phyloP scores from a whole-genome alignment of 2,888 invertebrate species.

The Polietes domitor region DNA sequence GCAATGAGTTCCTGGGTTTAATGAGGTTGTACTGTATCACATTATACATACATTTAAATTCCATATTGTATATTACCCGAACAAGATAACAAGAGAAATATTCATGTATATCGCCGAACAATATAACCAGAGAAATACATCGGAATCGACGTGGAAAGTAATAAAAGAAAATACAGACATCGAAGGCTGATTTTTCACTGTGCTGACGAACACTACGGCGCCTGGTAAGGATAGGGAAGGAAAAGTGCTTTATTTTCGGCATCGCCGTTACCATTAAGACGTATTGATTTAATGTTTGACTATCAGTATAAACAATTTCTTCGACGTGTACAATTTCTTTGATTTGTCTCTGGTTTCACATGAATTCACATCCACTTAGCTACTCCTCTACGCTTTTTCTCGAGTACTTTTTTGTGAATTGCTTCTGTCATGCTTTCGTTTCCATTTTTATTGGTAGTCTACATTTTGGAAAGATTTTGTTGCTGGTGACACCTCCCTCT shows the following conservation, averaged over 20 bases:
- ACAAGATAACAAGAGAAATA: too few species aligned
- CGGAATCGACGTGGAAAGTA: neutral
- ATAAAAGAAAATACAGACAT: constrained; percentile 7
- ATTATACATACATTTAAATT: too few species aligned
- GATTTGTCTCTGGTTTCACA: constrained; percentile 53
- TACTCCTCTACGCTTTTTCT: constrained; percentile 32
- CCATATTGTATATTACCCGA: too few species aligned
- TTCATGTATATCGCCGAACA: too few species aligned
- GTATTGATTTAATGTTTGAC: constrained; percentile 54
- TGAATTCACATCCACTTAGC: constrained; percentile 51
- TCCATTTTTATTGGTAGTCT: neutral
- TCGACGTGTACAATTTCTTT: constrained; percentile 57
- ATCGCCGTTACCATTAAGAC: constrained; percentile 32
- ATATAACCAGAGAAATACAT: too few species aligned
- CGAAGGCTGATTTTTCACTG: constrained; percentile 3
- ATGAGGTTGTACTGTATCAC: too few species aligned
- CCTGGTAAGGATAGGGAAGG: neutral
- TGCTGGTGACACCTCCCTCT: constrained; percentile 40
- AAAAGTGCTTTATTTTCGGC: neutral
- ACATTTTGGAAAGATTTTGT: neutral
- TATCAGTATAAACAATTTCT: constrained; percentile 45
- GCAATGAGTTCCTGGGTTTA: too few species aligned
- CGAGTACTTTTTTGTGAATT: constrained; percentile 58
- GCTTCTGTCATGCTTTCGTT: constrained; percentile 61
- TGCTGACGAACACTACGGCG: neutral